These are phyloP conservation scores for Dasyprocta punctata DNA, from an alignment of 2,113 vertebrate genomes.

Conservation along the genomic window DNA sequence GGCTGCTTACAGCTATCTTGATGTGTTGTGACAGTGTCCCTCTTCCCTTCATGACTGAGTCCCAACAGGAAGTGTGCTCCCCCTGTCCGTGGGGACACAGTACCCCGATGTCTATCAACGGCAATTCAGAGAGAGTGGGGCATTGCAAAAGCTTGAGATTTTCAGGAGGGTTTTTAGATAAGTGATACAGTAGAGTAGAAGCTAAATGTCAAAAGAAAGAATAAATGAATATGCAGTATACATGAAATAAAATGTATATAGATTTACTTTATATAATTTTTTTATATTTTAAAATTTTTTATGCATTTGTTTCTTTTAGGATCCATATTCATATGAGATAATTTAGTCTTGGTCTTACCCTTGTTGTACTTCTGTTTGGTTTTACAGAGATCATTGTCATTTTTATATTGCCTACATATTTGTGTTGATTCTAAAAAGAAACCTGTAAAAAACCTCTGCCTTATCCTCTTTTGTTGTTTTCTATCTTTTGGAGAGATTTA, in stretches of 20 bases:
- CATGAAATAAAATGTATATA: background rate
- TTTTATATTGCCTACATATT: background rate
- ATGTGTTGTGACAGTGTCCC: background rate
- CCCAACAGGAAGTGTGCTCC: background rate
- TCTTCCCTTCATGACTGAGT: background rate
- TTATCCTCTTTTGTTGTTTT: background rate
- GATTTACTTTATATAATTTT: constrained; percentile 29
- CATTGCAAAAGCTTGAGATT: background rate
- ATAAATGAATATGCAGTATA: background rate
- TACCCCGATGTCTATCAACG: background rate
- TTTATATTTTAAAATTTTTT: constrained; percentile 1
- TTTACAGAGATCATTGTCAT: background rate
- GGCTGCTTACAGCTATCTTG: background rate
- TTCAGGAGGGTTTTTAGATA: background rate
- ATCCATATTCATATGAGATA: background rate
- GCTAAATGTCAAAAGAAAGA: constrained; percentile 35
- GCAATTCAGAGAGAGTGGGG: background rate
- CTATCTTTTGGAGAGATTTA: constrained; percentile 5
- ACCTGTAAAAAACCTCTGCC: background rate
- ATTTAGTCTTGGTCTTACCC: background rate
- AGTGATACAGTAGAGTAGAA: constrained; percentile 36
- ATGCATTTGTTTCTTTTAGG: background rate
- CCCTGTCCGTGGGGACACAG: background rate
- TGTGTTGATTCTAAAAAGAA: background rate
- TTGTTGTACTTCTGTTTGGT: background rate